A percentile compares a stretch with the other conserved stretches of the same genome.
Conservation (phyloP, 2,113 vertebrate genomes). For the Rhodinocichla rosea region DNA sequence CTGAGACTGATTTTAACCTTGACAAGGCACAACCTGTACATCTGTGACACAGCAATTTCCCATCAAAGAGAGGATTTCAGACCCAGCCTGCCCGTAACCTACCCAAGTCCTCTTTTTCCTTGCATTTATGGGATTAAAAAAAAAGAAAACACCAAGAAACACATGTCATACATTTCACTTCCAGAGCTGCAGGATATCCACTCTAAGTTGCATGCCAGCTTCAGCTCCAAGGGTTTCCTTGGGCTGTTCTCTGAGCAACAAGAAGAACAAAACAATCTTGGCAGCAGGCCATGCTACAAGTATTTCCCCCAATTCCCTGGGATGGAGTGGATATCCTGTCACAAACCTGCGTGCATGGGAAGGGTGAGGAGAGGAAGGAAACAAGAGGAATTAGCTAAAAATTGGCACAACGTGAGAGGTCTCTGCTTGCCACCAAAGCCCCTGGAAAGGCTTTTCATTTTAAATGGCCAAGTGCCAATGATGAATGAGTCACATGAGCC, state of each 20-base stretch:
- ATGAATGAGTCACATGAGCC: background rate
- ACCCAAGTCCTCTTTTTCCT: background rate
- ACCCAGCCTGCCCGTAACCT: background rate
- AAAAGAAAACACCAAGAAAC: background rate
- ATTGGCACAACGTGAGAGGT: background rate
- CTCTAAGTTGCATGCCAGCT: background rate
- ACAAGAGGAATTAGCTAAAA: conserved; percentile 39
- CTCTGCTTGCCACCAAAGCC: background rate
- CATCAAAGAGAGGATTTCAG: background rate
- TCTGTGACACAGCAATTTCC: background rate
- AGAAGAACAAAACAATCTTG: conserved; percentile 69
- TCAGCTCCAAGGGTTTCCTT: conserved; percentile 24
- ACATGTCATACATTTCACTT: background rate
- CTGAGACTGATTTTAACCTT: accelerated
- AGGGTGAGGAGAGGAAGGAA: conserved; percentile 47
- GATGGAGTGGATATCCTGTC: conserved; percentile 47
- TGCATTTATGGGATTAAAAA: background rate
- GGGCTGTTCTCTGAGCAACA: conserved; percentile 31
- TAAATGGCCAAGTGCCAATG: background rate
- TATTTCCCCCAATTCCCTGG: background rate
- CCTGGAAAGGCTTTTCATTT: background rate
- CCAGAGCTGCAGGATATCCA: conserved; percentile 35
- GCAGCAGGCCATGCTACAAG: background rate
- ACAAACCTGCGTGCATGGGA: background rate
- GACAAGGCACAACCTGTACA: background rate